Conservation (phyloP, 2,888 invertebrate genomes). For the Achlya flavicornis region DNA sequence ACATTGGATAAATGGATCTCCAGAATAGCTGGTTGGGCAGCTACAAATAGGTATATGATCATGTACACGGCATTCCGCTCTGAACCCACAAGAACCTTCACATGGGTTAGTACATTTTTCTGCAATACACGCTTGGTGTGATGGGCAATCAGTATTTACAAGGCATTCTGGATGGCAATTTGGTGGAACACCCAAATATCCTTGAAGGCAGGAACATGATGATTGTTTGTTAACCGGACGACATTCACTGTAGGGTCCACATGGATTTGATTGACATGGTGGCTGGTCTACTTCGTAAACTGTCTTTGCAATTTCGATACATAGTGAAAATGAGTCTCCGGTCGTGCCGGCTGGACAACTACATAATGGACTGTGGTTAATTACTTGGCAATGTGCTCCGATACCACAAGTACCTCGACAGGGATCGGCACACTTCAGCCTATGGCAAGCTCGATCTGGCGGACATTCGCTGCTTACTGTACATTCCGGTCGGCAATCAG, state of each 20-base stretch:
- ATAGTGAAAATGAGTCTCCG: constrained; percentile 87
- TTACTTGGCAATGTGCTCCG: constrained; percentile 89
- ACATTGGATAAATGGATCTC: constrained; percentile 92
- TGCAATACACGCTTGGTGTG: constrained; percentile 91
- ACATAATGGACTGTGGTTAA: constrained; percentile 92
- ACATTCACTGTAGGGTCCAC: constrained; percentile 92
- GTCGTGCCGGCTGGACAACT: constrained; percentile 86
- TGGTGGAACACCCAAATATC: constrained; percentile 90
- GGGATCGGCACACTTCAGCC: constrained; percentile 91
- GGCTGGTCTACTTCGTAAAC: constrained; percentile 39
- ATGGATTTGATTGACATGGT: constrained; percentile 90
- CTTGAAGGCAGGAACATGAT: constrained; percentile 90
- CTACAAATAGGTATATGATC: constrained; percentile 93
- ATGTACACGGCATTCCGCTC: constrained; percentile 90
- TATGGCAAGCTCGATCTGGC: constrained; percentile 89
- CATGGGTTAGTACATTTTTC: constrained; percentile 93
- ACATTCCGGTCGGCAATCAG: constrained; percentile 90
- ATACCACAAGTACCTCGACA: constrained; percentile 89
- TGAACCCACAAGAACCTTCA: constrained; percentile 90
- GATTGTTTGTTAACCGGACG: constrained; percentile 87
- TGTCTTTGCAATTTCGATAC: constrained; percentile 63
- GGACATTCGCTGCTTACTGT: constrained; percentile 91
- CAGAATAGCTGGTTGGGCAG: constrained; percentile 88
- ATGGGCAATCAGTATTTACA: constrained; percentile 91
- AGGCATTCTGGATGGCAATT: constrained; percentile 93